These are phyloP conservation scores for Penaeus indicus DNA, from an alignment of 1,140 invertebrate genomes.

Conservation along the genomic window DNA sequence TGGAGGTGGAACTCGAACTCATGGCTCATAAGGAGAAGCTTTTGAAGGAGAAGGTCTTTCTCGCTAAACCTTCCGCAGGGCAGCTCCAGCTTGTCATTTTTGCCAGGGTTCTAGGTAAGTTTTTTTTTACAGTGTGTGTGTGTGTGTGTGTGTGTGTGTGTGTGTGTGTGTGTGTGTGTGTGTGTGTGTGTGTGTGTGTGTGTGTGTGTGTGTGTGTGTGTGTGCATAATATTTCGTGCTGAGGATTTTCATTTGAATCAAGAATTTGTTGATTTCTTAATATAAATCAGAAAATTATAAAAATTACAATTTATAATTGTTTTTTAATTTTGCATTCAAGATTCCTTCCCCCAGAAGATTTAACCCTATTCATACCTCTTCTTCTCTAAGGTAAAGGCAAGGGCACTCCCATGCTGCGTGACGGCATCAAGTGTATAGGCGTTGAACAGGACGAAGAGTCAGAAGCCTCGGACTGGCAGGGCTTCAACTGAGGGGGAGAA, in stretches of 20 bases:
- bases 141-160: too few species aligned
- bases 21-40: constrained; percentile 55
- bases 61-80: constrained; percentile 13
- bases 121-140: neutral
- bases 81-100: constrained; percentile 23
- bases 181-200: too few species aligned
- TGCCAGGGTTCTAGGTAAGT: constrained; percentile 49
- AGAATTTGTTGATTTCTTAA: too few species aligned
- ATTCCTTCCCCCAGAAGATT: too few species aligned
- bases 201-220: too few species aligned
- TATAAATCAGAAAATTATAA: too few species aligned
- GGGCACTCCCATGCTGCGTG: constrained; percentile 54
- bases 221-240: too few species aligned
- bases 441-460: constrained; percentile 52
- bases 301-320: too few species aligned
- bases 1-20: constrained; percentile 36
- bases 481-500: constrained; percentile 36
- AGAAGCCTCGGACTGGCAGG: constrained; percentile 54
- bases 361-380: neutral
- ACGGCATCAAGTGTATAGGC: constrained; percentile 35
- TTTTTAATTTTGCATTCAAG: too few species aligned
- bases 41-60: constrained; percentile 36
- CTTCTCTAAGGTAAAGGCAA: constrained; percentile 32
- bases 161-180: too few species aligned
- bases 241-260: too few species aligned